phyloP scores from a whole-genome alignment of 2,888 invertebrate genomes.

The Tinea trinotella region DNA sequence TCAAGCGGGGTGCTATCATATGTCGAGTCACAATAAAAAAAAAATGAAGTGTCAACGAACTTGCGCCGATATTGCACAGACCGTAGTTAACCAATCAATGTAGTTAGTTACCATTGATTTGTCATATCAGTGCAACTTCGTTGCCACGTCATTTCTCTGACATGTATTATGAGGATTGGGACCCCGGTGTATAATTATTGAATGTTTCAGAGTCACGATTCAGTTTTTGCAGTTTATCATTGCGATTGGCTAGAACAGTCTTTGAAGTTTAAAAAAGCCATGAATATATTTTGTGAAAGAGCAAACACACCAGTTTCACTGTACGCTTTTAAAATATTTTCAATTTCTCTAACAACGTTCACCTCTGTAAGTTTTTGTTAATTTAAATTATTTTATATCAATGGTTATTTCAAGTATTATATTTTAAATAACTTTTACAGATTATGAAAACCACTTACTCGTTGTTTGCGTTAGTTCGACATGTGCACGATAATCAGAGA shows the following conservation, averaged over 20 bases:
- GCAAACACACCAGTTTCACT: conserved; percentile 14
- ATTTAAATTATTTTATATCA: conserved; percentile 5
- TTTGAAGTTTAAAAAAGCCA: not conserved
- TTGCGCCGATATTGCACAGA: too few species aligned
- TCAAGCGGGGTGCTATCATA: too few species aligned
- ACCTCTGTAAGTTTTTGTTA: conserved; percentile 14
- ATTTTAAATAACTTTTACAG: conserved; percentile 44
- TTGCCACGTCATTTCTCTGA: too few species aligned
- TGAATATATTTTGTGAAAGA: conserved; percentile 16
- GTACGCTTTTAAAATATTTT: conserved; percentile 7
- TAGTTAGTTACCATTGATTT: too few species aligned
- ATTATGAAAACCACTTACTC: conserved; percentile 55
- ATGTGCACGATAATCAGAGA: conserved; percentile 27
- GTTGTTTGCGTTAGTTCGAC: conserved; percentile 45
- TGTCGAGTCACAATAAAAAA: too few species aligned
- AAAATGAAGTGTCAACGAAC: too few species aligned
- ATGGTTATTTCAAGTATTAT: not conserved
- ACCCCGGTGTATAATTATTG: too few species aligned
- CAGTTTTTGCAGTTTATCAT: conserved; percentile 15
- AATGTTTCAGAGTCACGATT: conserved; percentile 21
- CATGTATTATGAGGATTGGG: too few species aligned
- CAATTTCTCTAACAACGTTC: conserved; percentile 16
- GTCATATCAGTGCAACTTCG: too few species aligned
- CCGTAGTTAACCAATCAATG: too few species aligned
- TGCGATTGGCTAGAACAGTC: conserved; percentile 17